Base-by-base conservation (phyloP, 2,888 invertebrate genomes). In the Ectemnius lituratus region DNA sequence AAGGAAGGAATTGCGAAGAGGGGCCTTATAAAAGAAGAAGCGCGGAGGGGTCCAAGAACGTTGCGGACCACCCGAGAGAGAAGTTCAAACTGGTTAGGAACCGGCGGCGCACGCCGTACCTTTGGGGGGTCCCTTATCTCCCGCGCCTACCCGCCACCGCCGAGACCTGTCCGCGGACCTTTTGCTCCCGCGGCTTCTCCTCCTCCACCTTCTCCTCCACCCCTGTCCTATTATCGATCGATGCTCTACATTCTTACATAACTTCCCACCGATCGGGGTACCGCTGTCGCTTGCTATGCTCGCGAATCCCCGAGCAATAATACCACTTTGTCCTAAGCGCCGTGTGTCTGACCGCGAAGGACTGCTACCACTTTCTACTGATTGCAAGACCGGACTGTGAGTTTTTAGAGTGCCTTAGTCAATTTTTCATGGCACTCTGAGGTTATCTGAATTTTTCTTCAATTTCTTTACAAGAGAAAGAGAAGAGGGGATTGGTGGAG, bases 71-170 rank as follows among this genome's bases (percentile, higher is more conserved):
- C 89, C 90, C 89, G 88, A 89, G 90, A 88, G 89, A 86, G 84
- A 83, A 86, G 88, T 87, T 84, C 84, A 84, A 86, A 86, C 84
- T 87, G 87, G 89, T 89, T 88, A 87, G 87, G 82, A 88, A 88
- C 84, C 86, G 87, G 84, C 84, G 89, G 89, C 89, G 90, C 90
- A 87, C 87, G 84, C 78, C 86, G 85, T 87, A 85, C 86, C 86
- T 88, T 88, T 88, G 88, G 89, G 90, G 89, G 90, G 89, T 88
- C 88, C 79, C 89, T 89, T 90, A 89, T 90, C 90, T 89, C 83
- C 82, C 80, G 81, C 83, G 85, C 79, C 78, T 80, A 74, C 73
- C 72, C 61, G 58, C 80, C 84, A 87, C 84, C 81, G 81, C 79
- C 85, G 79, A 81, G 81, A 82, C 76, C 80, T 83, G 80, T 83